phyloP scores from a whole-genome alignment of 2,888 invertebrate genomes.

The Molorchus minor region DNA sequence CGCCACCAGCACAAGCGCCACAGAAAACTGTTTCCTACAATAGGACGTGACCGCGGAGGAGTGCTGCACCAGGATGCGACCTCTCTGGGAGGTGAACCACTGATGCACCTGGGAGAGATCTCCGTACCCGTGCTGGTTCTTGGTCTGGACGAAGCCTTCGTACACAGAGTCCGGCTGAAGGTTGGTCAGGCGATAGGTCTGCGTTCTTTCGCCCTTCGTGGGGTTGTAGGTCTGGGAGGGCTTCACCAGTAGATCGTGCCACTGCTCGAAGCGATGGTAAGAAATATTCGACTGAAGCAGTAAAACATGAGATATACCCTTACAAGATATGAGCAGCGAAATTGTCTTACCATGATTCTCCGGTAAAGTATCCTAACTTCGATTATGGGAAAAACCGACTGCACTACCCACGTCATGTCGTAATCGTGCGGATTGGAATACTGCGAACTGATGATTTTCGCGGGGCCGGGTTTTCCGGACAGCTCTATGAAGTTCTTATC shows the following conservation, averaged over 20 bases:
- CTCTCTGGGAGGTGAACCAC: constrained; percentile 64
- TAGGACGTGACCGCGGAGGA: not conserved
- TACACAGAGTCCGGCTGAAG: constrained; percentile 66
- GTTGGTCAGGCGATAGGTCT: constrained; percentile 64
- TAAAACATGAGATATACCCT: too few relatives aligned
- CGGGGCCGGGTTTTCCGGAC: constrained; percentile 72
- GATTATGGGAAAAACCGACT: constrained; percentile 71
- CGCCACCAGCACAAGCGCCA: not conserved
- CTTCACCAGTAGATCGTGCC: constrained; percentile 66
- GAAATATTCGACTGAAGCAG: constrained; percentile 64
- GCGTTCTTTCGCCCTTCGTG: constrained; percentile 58
- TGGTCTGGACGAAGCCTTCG: constrained; percentile 67
- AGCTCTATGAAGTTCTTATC: constrained; percentile 68
- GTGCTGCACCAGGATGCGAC: constrained; percentile 46
- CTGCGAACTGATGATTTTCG: constrained; percentile 69
- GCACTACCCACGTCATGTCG: constrained; percentile 73
- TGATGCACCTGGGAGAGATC: constrained; percentile 67
- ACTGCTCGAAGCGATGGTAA: constrained; percentile 65
- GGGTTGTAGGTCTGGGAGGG: constrained; percentile 58
- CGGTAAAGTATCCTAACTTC: constrained; percentile 73
- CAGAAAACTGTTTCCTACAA: not conserved
- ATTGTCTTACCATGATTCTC: constrained; percentile 68
- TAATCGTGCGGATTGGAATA: constrained; percentile 71
- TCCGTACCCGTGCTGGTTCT: constrained; percentile 68
- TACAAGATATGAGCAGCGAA: too few relatives aligned